phyloP scores from a whole-genome alignment of 2,113 vertebrate genomes.

The Opisthocomus hoazin region DNA sequence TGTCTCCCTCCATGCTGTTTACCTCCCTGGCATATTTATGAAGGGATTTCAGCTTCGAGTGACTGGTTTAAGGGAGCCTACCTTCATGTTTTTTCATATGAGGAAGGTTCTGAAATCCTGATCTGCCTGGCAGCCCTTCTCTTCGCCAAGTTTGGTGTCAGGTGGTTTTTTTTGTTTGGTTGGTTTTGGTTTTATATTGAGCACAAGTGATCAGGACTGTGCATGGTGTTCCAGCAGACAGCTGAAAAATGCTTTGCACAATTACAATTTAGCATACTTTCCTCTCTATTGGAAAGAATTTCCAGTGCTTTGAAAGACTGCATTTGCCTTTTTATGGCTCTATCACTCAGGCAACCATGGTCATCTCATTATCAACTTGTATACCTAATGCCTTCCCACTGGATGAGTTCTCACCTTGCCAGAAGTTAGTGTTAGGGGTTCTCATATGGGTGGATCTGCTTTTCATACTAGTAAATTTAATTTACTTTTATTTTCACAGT shows the following conservation, averaged over 20 bases:
- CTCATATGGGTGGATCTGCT: neutral
- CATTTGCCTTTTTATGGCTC: neutral
- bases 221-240: neutral
- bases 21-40: neutral
- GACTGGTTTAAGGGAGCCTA: neutral
- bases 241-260: neutral
- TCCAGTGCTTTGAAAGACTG: neutral
- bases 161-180: neutral
- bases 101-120: neutral
- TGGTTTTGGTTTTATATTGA: neutral
- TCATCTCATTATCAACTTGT: neutral
- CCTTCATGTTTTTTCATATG: neutral
- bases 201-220: neutral
- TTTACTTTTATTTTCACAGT: neutral
- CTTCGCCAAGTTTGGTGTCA: neutral
- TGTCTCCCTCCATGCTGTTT: neutral
- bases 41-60: neutral
- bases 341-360: neutral
- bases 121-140: rapidly evolving
- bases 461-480: neutral
- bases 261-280: neutral
- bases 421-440: neutral
- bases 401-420: neutral
- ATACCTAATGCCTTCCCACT: neutral
- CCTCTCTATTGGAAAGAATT: neutral